Conservation (phyloP, 1,140 invertebrate species). For the Ooceraea biroi region DNA sequence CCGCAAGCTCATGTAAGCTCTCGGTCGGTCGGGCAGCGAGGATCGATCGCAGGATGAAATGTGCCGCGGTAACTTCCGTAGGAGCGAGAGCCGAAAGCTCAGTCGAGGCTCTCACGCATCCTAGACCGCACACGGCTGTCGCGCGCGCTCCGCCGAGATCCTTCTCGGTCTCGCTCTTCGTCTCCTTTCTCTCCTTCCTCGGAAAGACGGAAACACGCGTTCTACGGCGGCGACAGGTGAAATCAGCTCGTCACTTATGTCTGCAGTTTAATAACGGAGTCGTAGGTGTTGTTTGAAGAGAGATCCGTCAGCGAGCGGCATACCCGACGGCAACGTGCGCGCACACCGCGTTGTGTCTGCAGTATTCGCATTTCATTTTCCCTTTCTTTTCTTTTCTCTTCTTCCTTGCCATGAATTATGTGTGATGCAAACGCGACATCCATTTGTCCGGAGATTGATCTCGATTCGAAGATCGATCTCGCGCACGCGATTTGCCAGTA, state of each 20-base stretch:
- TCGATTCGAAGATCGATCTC: background rate
- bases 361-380: background rate
- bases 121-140: constrained; percentile 71
- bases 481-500: background rate
- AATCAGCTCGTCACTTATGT: constrained; percentile 43
- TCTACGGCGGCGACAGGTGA: constrained; percentile 34
- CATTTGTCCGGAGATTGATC: background rate
- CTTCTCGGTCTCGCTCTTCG: constrained; percentile 15
- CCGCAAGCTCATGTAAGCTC: constrained; percentile 51
- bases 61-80: constrained; percentile 56
- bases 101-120: constrained; percentile 78
- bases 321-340: constrained; percentile 38
- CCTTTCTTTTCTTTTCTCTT: background rate
- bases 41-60: constrained; percentile 69
- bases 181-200: constrained; percentile 6
- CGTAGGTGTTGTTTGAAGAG: constrained; percentile 38
- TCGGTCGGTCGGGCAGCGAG: constrained; percentile 14
- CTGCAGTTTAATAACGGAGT: background rate
- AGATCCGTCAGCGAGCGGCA: constrained; percentile 28
- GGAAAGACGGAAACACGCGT: background rate
- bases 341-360: constrained; percentile 20
- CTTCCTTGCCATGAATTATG: background rate
- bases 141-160: constrained; percentile 58
- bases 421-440: background rate
- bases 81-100: constrained; percentile 76